Evolutionary conservation across 2,797 vertebrate genomes (phyloP), one percentile per base, ranked within the genome.

Genomic region (Prionace glauca): DNA sequence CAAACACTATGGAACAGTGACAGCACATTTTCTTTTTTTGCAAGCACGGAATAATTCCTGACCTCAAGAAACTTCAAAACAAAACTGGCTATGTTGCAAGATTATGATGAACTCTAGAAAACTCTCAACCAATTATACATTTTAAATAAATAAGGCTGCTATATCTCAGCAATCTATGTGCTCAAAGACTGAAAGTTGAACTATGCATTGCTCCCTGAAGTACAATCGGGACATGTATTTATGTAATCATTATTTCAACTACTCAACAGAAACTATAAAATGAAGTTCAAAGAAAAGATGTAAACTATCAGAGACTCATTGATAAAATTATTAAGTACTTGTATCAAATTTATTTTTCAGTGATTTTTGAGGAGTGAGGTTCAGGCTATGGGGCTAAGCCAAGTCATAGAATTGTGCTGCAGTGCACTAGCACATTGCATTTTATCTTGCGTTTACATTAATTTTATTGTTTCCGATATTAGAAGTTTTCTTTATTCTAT

Each of bases 191-290:
- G 86, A 60, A 60, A 29, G 86, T 45, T 88, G 50, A 88, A 11
- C 50, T 88, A 45, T 84, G 50, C 86, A 60, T 32, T 2, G 26
- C 26, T 32, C 32, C 16, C 86, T 88, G 86, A 56, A 60, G 86
- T 60, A 88, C 56, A 88, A 60, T 60, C 86, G 60, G 50, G 29
- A 88, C 50, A 88, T 14, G 24, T 60, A 88, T 60, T 88, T 88
- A 88, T 88, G 86, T 88, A 60, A 87, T 87, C 41, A 29, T 87
- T 88, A 88, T 26, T 29, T 88, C 50, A 60, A 56, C 29, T 50
- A 60, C 50, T 88, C 86, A 88, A 88, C 50, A 88, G 56, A 88
- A 88, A 56, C 86, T 60, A 88, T 60, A 88, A 87, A 56, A 56
- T 56, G 7, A 26, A 72, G 84, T 18, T 88, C 26, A 88, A 56